These are phyloP conservation scores for Rattus norvegicus DNA, from an alignment of 2,113 vertebrate species.

Conservation along the genomic window DNA sequence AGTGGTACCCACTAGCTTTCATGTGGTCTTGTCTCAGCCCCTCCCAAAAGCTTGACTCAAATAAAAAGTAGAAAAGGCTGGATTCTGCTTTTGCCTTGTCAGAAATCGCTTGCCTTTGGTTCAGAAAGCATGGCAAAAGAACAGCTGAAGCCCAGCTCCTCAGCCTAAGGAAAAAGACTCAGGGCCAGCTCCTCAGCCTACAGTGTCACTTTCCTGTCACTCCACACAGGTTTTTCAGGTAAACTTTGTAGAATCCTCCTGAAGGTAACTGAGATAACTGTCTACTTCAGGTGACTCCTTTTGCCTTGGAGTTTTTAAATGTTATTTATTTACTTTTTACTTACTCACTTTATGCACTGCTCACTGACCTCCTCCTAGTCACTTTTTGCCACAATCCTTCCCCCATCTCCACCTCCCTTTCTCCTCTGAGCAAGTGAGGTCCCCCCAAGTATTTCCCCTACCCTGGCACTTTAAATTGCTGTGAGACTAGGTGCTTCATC, in stretches of 20 bases:
- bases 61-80: background rate
- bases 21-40: background rate
- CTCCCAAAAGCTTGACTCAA: background rate
- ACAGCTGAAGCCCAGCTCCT: background rate
- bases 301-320: background rate
- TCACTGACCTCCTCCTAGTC: no score
- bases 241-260: background rate
- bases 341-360: no score
- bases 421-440: no score
- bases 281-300: background rate
- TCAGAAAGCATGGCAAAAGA: background rate
- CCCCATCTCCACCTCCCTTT: no score
- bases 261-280: background rate
- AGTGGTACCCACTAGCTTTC: background rate
- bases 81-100: background rate
- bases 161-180: no score
- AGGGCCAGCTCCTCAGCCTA: no score
- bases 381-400: no score
- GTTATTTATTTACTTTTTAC: no score
- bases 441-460: no score
- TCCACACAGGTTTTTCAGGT: background rate
- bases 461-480: no score
- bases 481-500: no score
- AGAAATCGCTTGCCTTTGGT: background rate
- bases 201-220: background rate